Evolutionary conservation across 92 coral and sea anemone genomes (phyloP).

Genomic region (Muricea muricata): DNA sequence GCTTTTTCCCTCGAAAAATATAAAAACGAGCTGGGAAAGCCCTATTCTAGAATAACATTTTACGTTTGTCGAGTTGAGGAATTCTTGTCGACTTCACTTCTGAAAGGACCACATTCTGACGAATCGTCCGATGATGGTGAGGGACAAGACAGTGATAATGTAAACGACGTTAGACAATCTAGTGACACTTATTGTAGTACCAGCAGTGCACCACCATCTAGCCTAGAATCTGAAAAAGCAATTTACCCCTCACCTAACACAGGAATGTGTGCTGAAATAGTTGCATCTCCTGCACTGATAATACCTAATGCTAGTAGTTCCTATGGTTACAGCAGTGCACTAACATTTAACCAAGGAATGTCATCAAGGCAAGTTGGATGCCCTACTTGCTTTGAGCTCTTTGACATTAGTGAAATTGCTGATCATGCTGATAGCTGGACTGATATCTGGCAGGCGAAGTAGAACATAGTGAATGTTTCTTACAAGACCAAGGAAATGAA

Average conservation of each 20-base stretch:
- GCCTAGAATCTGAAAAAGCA: too few species aligned
- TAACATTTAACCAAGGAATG: not conserved
- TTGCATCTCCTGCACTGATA: too few species aligned
- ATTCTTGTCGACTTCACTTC: not conserved
- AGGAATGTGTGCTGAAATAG: too few species aligned
- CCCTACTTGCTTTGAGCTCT: conserved; percentile 8
- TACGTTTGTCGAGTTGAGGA: not conserved
- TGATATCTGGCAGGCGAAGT: conserved; percentile 50
- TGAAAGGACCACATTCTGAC: not conserved
- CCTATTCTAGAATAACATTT: not conserved
- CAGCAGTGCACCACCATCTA: not conserved
- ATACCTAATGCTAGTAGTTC: too few species aligned
- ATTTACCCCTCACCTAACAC: too few species aligned
- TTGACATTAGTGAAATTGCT: conserved; percentile 36
- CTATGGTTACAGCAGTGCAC: not conserved
- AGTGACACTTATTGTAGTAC: not conserved
- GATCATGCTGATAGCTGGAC: conserved; percentile 54
- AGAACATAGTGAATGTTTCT: conserved; percentile 28
- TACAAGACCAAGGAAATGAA: not conserved
- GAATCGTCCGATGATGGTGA: conserved; percentile 1
- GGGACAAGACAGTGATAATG: not conserved
- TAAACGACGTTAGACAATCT: not conserved
- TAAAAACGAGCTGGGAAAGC: conserved; percentile 46
- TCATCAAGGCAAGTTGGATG: not conserved
- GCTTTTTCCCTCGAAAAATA: conserved; percentile 38